These are phyloP conservation scores for Kryptolebias ocellatus DNA, from an alignment of 2,797 vertebrate genomes.

Conservation along the genomic window DNA sequence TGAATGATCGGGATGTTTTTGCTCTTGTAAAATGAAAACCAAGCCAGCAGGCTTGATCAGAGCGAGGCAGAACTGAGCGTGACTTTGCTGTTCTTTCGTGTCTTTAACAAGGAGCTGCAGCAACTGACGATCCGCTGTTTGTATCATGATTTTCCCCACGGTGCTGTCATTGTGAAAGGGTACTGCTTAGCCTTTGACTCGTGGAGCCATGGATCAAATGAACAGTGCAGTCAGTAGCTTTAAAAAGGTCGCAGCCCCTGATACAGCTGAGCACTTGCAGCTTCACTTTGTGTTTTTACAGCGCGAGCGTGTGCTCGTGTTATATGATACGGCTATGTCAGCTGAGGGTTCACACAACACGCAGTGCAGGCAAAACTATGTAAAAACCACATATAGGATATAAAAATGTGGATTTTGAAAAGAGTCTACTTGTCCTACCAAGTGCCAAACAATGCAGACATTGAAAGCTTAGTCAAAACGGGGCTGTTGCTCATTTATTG, in stretches of 20 bases:
- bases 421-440: neutral
- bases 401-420: neutral
- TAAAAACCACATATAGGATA: neutral
- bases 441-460: neutral
- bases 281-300: neutral
- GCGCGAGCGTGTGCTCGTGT: neutral
- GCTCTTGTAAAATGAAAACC: neutral
- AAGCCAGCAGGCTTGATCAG: neutral
- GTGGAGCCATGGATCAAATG: slow-evolving; percentile 63
- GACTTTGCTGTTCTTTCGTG: slow-evolving; percentile 19
- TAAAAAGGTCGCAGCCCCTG: slow-evolving; percentile 57
- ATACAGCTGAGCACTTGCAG: slow-evolving; percentile 21
- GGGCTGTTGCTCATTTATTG: slow-evolving; percentile 1
- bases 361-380: neutral
- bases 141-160: slow-evolving; percentile 30
- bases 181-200: slow-evolving; percentile 60
- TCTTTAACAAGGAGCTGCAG: slow-evolving; percentile 50
- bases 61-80: slow-evolving; percentile 4
- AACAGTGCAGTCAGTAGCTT: slow-evolving; percentile 43
- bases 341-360: slow-evolving; percentile 1
- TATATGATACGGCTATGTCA: neutral
- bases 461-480: neutral
- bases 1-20: slow-evolving; percentile 4
- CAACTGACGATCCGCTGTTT: slow-evolving; percentile 55
- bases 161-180: slow-evolving; percentile 64